Percentiles rank a stretch among this genome's conserved stretches.
These are phyloP conservation scores for Pectinophora gossypiella DNA, from an alignment of 1,140 invertebrate genomes.

Conservation along the genomic window DNA sequence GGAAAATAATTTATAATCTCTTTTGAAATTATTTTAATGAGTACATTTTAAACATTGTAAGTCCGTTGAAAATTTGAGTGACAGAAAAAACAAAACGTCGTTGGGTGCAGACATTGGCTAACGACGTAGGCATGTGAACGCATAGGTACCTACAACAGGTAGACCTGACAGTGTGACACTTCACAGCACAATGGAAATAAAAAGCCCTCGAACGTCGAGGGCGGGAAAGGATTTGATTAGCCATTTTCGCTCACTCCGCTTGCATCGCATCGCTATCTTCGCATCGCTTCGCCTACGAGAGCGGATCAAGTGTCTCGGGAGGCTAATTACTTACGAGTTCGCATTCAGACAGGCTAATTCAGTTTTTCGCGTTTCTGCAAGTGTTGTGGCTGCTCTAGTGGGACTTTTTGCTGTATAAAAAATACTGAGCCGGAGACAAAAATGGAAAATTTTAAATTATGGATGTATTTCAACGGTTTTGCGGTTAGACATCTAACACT, in stretches of 20 bases:
- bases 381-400: too few relatives aligned
- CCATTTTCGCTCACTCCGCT: constrained; percentile 60
- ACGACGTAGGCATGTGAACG: not conserved
- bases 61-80: not conserved
- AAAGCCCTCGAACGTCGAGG: constrained; percentile 58
- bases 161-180: constrained; percentile 45
- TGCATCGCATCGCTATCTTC: constrained; percentile 58
- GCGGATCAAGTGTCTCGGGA: constrained; percentile 48
- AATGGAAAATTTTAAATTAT: too few relatives aligned
- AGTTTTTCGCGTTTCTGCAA: constrained; percentile 60
- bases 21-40: too few relatives aligned
- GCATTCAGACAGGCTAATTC: constrained; percentile 68
- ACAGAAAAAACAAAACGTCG: not conserved
- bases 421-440: too few relatives aligned
- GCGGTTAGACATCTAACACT: too few relatives aligned
- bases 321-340: constrained; percentile 72
- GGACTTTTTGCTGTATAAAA: too few relatives aligned
- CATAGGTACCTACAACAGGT: not conserved
- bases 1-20: too few relatives aligned
- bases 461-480: too few relatives aligned
- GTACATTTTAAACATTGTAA: too few relatives aligned
- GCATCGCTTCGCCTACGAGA: constrained; percentile 62
- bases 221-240: constrained; percentile 70
- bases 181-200: constrained; percentile 65
- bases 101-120: not conserved